These are phyloP conservation scores for Manis pentadactyla DNA, from an alignment of 2,797 vertebrate genomes.

Conservation along the genomic window DNA sequence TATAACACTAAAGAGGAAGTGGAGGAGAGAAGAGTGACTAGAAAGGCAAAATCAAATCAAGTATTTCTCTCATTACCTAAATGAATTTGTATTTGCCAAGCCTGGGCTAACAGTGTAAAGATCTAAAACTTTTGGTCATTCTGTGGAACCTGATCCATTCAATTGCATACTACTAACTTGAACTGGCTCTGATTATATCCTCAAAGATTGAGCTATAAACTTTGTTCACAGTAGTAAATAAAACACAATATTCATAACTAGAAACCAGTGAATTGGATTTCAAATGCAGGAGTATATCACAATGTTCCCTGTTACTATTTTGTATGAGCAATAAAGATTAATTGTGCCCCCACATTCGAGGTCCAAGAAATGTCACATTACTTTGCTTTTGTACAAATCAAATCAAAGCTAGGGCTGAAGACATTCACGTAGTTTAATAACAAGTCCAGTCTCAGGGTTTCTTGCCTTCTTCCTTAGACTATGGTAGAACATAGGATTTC, in stretches of 20 bases:
- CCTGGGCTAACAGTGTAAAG: background rate
- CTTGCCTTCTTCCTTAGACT: background rate
- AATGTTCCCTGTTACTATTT: background rate
- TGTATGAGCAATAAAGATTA: background rate
- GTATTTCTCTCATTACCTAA: background rate
- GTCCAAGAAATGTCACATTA: background rate
- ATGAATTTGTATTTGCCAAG: background rate
- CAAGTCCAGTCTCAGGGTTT: background rate
- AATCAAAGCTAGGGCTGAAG: background rate
- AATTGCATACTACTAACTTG: background rate
- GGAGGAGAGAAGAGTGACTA: background rate
- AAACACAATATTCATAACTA: background rate
- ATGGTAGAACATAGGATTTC: background rate
- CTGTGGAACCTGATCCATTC: background rate
- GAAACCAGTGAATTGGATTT: background rate
- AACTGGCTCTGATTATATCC: background rate
- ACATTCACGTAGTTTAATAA: background rate
- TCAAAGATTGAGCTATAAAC: background rate
- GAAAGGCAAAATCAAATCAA: background rate
- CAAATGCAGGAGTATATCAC: background rate
- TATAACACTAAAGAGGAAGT: background rate
- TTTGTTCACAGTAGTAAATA: slow-evolving; percentile 24
- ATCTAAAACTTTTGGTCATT: background rate
- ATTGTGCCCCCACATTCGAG: background rate
- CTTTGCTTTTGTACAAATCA: slow-evolving; percentile 1